A percentile compares a stretch with the other conserved stretches of the same genome.
phyloP scores from a whole-genome alignment of 92 coral and sea anemone genomes.

The Montipora capitata region DNA sequence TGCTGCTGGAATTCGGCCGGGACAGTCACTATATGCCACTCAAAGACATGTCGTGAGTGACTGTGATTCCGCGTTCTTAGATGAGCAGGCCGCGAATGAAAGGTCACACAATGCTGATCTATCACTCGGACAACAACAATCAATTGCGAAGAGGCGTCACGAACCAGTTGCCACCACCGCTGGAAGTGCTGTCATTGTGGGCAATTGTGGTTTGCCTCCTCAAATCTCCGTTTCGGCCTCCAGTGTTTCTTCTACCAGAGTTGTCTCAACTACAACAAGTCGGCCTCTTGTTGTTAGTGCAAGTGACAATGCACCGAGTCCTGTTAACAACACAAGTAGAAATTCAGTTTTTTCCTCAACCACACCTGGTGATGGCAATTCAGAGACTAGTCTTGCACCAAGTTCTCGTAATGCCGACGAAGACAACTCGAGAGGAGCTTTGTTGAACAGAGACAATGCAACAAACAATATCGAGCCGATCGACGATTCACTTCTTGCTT shows the following conservation, averaged over 20 bases:
- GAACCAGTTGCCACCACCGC: neutral
- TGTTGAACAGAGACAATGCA: conserved; percentile 1
- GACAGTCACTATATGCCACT: neutral
- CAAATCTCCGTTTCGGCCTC: neutral
- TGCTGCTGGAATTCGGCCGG: neutral
- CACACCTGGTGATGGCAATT: neutral
- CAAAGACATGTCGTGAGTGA: conserved; percentile 2
- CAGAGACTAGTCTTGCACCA: neutral
- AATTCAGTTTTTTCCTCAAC: neutral
- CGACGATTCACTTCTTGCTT: conserved; percentile 11
- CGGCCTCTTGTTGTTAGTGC: neutral
- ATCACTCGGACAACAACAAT: neutral
- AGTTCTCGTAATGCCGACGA: neutral
- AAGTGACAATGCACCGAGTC: neutral
- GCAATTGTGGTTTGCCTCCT: neutral
- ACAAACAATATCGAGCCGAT: neutral
- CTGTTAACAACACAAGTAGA: neutral
- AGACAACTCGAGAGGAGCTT: neutral
- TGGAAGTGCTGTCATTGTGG: neutral
- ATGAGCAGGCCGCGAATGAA: neutral
- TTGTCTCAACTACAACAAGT: neutral
- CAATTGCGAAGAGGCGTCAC: neutral
- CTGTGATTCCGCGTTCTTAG: neutral
- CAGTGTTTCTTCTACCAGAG: neutral
- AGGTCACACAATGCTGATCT: neutral